A percentile compares a stretch with the other conserved stretches of the same genome.
Evolutionary conservation across 2,113 vertebrate species (phyloP).

Genomic region (Loxodonta africana): DNA sequence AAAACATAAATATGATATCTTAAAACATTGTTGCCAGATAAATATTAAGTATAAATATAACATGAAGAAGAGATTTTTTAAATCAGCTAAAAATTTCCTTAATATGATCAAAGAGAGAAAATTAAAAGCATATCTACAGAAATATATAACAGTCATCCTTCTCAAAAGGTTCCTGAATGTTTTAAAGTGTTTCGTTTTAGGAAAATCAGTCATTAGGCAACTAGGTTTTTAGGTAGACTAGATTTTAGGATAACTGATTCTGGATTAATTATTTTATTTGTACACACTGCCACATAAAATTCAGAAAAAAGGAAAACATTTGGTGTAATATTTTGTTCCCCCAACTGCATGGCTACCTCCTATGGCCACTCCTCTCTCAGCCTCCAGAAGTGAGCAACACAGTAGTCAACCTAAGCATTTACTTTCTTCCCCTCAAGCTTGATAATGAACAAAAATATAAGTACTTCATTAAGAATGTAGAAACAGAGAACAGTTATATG

Average conservation of each 20-base stretch:
- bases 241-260: background rate
- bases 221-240: background rate
- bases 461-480: background rate
- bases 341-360: rapidly evolving
- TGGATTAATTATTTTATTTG: background rate
- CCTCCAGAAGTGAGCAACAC: background rate
- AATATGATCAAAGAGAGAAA: background rate
- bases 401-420: too few relatives aligned
- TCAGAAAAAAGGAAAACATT: background rate
- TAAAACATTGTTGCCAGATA: background rate
- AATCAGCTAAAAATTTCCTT: background rate
- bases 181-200: conserved; percentile 5
- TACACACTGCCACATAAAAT: background rate
- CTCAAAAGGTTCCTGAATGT: background rate
- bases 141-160: background rate
- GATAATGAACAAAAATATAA: background rate
- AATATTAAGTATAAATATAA: background rate
- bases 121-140: conserved; percentile 28
- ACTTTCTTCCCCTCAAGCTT: background rate
- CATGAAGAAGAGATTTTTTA: background rate
- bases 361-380: rapidly evolving
- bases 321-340: background rate
- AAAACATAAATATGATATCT: background rate
- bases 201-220: background rate
- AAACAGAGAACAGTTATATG: background rate